Conservation (phyloP, 37 sponge, comb jelly and placozoan genomes). For the Diacarnus erythraeanus region DNA sequence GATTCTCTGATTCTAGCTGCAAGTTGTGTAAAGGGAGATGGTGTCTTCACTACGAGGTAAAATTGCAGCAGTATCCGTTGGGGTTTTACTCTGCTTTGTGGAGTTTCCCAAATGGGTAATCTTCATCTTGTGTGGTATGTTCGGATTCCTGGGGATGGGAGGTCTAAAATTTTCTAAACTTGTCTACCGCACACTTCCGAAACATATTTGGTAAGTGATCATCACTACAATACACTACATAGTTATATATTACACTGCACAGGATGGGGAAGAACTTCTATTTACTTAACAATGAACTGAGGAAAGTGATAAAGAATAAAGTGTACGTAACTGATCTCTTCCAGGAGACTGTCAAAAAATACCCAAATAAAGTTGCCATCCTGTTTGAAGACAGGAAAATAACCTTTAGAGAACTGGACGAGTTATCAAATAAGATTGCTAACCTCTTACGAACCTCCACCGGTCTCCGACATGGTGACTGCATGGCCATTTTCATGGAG, state of each 20-base stretch:
- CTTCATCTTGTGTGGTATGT: not conserved
- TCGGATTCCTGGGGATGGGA: constrained; percentile 8
- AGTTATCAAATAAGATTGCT: constrained; percentile 56
- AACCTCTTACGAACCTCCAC: constrained; percentile 34
- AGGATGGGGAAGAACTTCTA: not conserved
- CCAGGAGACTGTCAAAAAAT: constrained; percentile 17
- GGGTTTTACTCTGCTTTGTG: not conserved
- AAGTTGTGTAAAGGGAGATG: not conserved
- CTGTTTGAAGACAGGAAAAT: constrained; percentile 60
- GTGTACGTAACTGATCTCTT: constrained; percentile 34
- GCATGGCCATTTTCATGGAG: constrained; percentile 77
- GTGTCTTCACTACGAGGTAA: not conserved
- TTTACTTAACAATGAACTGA: not conserved
- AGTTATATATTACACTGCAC: not conserved
- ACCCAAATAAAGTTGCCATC: constrained; percentile 71
- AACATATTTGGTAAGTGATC: constrained; percentile 3
- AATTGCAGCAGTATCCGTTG: not conserved
- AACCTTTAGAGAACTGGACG: constrained; percentile 62
- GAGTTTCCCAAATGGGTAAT: constrained; percentile 9
- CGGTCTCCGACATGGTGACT: constrained; percentile 67
- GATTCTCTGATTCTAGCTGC: not conserved
- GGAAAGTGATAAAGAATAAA: not conserved
- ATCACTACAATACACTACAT: not conserved
- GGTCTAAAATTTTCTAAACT: constrained; percentile 4
- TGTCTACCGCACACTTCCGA: not conserved